Evolutionary conservation across 1,140 invertebrate species (phyloP).

Genomic region (Maniola jurtina): DNA sequence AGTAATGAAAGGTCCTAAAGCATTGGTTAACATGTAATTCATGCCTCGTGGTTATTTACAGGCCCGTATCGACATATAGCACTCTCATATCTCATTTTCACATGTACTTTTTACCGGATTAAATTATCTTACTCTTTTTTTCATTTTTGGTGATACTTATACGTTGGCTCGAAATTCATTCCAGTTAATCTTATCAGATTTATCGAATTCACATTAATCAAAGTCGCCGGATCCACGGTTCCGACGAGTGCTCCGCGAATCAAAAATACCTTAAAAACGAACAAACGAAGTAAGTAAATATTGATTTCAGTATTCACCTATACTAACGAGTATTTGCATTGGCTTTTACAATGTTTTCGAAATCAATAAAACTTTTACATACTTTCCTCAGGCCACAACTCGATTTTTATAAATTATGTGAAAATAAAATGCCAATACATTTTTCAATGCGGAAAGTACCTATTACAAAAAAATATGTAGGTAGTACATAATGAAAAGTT

Average conservation of each 20-base stretch:
- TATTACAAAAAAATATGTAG: neutral
- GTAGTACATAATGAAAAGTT: neutral
- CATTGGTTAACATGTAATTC: too few species aligned
- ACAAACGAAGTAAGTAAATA: neutral
- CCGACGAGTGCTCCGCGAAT: slow-evolving; percentile 13
- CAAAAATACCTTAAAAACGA: neutral
- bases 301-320: neutral
- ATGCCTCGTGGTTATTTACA: too few species aligned
- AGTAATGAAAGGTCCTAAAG: too few species aligned
- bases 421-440: neutral
- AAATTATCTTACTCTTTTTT: slow-evolving; percentile 16
- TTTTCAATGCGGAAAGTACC: too few species aligned
- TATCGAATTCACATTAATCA: slow-evolving; percentile 27
- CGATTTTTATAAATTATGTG: neutral
- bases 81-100: too few species aligned
- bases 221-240: slow-evolving; percentile 18
- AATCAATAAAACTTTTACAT: neutral
- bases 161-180: slow-evolving; percentile 19
- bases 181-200: slow-evolving; percentile 25
- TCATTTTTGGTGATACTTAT: slow-evolving; percentile 14
- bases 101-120: slow-evolving; percentile 1
- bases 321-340: neutral
- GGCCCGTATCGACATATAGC: too few species aligned
- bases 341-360: neutral
- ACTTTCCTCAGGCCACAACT: neutral